These are phyloP conservation scores for Tenthredo amoena DNA, from an alignment of 2,888 invertebrate species.

Conservation along the genomic window DNA sequence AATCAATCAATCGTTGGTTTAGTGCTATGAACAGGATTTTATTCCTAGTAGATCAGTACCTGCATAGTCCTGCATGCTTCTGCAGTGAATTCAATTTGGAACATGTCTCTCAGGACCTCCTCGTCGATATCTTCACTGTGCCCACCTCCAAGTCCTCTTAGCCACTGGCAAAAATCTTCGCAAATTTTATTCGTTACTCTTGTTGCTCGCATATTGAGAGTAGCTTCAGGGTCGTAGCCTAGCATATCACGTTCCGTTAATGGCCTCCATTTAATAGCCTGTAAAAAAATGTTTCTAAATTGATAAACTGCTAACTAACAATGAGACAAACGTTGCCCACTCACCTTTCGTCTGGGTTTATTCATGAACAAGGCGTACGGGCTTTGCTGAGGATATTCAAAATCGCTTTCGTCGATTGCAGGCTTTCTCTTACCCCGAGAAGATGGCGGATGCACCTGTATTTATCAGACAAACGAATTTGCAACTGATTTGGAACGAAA, in stretches of 20 bases:
- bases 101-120: slow-evolving; percentile 81
- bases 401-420: slow-evolving; percentile 47
- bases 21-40: background rate
- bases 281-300: background rate
- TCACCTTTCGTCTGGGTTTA: slow-evolving; percentile 71
- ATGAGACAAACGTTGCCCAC: background rate
- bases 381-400: slow-evolving; percentile 59
- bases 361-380: slow-evolving; percentile 71
- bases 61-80: slow-evolving; percentile 71
- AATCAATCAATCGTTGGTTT: background rate
- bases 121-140: slow-evolving; percentile 79
- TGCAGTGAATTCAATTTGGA: slow-evolving; percentile 78
- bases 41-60: slow-evolving; percentile 60
- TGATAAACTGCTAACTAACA: background rate
- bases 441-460: slow-evolving; percentile 72
- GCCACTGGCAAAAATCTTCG: slow-evolving; percentile 81
- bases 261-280: slow-evolving; percentile 73
- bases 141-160: slow-evolving; percentile 79
- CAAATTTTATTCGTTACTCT: slow-evolving; percentile 76
- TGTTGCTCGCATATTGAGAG: slow-evolving; percentile 68
- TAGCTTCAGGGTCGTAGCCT: slow-evolving; percentile 73
- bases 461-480: background rate
- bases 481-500: background rate
- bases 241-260: slow-evolving; percentile 67
- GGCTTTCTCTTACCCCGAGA: slow-evolving; percentile 44